Evolutionary conservation across 2,113 vertebrate species (phyloP).

Genomic region (Xyliphius kryptos): DNA sequence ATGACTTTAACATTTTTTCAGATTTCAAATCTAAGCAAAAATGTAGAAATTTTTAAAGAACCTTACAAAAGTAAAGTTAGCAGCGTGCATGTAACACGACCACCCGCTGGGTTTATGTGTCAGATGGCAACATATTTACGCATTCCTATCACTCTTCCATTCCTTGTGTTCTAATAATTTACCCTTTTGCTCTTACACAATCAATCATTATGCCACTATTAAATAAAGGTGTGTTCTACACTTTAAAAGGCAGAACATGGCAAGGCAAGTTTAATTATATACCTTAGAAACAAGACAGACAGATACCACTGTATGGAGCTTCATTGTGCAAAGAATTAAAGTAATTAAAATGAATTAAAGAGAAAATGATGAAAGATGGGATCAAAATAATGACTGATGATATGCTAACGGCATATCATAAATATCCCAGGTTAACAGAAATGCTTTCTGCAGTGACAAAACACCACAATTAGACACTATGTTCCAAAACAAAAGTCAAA

Average conservation of each 20-base stretch:
- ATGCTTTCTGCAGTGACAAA: not conserved
- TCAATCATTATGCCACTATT: constrained; percentile 1
- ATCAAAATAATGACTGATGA: constrained; percentile 11
- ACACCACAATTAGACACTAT: constrained; percentile 5
- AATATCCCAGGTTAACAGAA: constrained; percentile 2
- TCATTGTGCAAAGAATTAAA: not conserved
- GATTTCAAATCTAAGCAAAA: too few relatives aligned
- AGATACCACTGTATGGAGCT: constrained; percentile 1
- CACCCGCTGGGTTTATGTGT: not conserved
- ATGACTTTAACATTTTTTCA: too few relatives aligned
- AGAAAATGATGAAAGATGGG: constrained; percentile 3
- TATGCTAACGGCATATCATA: not conserved
- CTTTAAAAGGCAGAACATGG: constrained; percentile 4
- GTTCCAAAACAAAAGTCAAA: constrained; percentile 13
- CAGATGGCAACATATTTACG: not conserved
- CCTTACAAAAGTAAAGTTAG: not conserved
- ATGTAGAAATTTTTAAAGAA: too few relatives aligned
- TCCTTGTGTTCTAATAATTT: not conserved
- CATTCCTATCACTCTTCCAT: not conserved
- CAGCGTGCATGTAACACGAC: not conserved
- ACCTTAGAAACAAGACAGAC: not conserved
- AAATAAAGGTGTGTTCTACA: not conserved
- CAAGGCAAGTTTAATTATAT: constrained; percentile 16
- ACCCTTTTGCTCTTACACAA: not conserved
- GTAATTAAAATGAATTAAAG: constrained; percentile 19